phyloP scores from a whole-genome alignment of 2,888 invertebrate species.

The Drosophila atripex region DNA sequence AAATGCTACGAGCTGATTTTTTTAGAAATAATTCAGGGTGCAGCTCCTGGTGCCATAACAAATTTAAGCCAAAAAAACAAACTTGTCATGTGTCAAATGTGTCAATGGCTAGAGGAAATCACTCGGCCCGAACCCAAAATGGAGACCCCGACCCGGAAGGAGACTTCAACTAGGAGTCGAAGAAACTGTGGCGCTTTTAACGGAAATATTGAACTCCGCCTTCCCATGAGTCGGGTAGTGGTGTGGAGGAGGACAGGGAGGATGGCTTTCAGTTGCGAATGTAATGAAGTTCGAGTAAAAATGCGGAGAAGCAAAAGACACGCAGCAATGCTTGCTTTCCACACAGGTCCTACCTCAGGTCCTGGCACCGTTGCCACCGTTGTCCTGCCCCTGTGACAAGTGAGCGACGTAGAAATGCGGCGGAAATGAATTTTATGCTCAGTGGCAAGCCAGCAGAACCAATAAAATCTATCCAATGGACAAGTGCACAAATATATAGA shows the following conservation, averaged over 20 bases:
- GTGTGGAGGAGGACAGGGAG: background rate
- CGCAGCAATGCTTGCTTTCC: conserved; percentile 26
- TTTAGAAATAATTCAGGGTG: background rate
- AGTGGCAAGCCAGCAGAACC: conserved; percentile 40
- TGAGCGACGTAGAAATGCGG: conserved; percentile 71
- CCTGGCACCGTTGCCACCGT: conserved; percentile 13
- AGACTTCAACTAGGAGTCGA: conserved; percentile 14
- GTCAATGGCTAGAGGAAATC: conserved; percentile 60
- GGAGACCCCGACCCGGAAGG: conserved; percentile 13
- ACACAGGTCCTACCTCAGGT: conserved; percentile 1
- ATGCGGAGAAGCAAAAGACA: conserved; percentile 8
- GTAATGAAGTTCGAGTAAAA: conserved; percentile 32
- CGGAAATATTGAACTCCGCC: conserved; percentile 71
- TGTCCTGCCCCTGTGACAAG: conserved; percentile 52
- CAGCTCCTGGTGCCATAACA: conserved; percentile 7
- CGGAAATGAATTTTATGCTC: conserved; percentile 74
- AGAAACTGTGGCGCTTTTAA: conserved; percentile 65
- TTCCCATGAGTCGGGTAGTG: conserved; percentile 15
- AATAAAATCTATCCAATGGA: conserved; percentile 47
- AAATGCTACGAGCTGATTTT: background rate
- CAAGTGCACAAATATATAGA: background rate
- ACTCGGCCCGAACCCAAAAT: conserved; percentile 44
- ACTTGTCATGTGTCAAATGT: conserved; percentile 30
- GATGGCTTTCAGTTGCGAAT: conserved; percentile 3
- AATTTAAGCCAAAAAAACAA: conserved; percentile 31